phyloP scores from a whole-genome alignment of 2,888 invertebrate genomes.

The Xylocampa areola region DNA sequence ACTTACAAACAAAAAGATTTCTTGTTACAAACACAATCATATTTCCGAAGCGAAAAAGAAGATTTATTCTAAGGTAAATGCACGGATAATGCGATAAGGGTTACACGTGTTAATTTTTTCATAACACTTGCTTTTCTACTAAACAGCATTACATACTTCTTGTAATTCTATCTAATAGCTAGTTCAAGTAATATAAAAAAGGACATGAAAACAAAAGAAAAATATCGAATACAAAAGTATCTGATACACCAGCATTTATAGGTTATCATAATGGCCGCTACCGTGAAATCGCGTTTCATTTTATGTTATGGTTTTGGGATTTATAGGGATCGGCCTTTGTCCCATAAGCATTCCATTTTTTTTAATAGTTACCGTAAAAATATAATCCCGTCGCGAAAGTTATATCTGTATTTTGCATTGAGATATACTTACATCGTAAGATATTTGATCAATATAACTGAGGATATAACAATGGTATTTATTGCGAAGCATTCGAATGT shows the following conservation, averaged over 20 bases:
- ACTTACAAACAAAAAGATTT: conserved; percentile 17
- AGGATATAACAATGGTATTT: too few relatives aligned
- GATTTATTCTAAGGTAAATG: not conserved
- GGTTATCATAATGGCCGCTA: conserved; percentile 27
- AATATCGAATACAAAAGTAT: conserved; percentile 26
- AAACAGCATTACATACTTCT: too few relatives aligned
- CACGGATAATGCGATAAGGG: not conserved
- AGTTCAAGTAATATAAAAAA: conserved; percentile 6
- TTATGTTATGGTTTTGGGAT: conserved; percentile 38
- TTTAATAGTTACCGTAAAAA: conserved; percentile 24
- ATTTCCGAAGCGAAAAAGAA: not conserved
- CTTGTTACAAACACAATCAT: not conserved
- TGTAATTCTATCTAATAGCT: not conserved
- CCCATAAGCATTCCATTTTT: conserved; percentile 26
- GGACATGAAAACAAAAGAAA: conserved; percentile 14
- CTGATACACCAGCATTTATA: conserved; percentile 11
- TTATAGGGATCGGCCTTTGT: conserved; percentile 27
- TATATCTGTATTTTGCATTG: not conserved
- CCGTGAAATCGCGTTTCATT: conserved; percentile 42
- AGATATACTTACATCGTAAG: too few relatives aligned
- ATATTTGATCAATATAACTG: too few relatives aligned
- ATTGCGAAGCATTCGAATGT: too few relatives aligned
- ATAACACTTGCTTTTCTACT: too few relatives aligned
- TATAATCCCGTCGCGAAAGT: not conserved
- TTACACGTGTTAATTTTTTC: too few relatives aligned